phyloP scores from a whole-genome alignment of 2,888 invertebrate genomes.

The Macrosiphum euphorbiae region DNA sequence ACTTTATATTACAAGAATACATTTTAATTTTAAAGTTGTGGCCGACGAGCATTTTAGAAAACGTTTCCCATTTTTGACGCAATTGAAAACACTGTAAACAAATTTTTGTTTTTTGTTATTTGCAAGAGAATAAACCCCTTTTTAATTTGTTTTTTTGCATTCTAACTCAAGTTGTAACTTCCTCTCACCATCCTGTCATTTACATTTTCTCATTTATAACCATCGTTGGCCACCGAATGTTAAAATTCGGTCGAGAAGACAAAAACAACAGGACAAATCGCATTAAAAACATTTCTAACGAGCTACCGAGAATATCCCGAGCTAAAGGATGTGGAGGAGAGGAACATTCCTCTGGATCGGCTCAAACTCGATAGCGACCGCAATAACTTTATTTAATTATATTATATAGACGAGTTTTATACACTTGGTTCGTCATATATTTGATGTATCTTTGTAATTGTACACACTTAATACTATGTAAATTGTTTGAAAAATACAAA shows the following conservation, averaged over 20 bases:
- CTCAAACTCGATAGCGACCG: slow-evolving; percentile 27
- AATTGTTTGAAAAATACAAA: background rate
- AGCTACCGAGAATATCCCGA: background rate
- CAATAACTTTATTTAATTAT: slow-evolving; percentile 32
- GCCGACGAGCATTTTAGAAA: background rate
- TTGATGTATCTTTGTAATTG: background rate
- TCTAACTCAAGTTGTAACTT: background rate
- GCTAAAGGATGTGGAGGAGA: background rate
- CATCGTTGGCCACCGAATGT: slow-evolving; percentile 1
- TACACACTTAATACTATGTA: background rate
- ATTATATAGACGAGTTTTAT: background rate
- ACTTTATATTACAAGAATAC: background rate
- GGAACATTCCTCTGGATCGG: slow-evolving; percentile 30
- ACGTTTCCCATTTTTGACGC: slow-evolving; percentile 1
- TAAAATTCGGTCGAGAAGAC: slow-evolving; percentile 31
- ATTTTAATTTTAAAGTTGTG: background rate
- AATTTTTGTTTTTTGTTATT: background rate
- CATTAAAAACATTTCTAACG: slow-evolving; percentile 52
- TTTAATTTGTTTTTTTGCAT: slow-evolving; percentile 16
- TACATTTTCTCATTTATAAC: slow-evolving; percentile 21
- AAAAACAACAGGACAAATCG: slow-evolving; percentile 47
- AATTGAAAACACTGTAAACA: background rate
- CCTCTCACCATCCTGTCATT: background rate
- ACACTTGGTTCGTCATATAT: background rate
- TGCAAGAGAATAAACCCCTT: slow-evolving; percentile 10